phyloP scores from a whole-genome alignment of 2,113 vertebrate genomes.

The Protomyctophum bolini region DNA sequence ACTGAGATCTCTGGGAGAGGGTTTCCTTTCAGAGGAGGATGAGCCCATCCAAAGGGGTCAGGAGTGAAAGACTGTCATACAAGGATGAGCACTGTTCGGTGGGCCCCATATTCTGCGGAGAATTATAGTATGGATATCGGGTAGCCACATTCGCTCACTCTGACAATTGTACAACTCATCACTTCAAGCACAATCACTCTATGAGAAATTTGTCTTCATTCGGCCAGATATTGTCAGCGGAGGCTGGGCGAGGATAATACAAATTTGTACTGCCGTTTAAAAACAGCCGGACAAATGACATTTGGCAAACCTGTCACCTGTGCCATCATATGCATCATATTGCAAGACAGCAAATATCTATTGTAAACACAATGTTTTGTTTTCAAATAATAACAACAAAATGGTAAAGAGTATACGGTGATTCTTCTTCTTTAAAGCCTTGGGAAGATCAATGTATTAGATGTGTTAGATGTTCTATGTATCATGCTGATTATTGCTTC shows the following conservation, averaged over 20 bases:
- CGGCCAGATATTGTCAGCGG: slow-evolving; percentile 13
- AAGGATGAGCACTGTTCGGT: slow-evolving; percentile 60
- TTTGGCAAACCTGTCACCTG: not conserved
- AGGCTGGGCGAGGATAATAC: not conserved
- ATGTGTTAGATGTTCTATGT: too few species aligned
- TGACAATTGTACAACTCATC: slow-evolving; percentile 36
- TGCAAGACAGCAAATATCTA: not conserved
- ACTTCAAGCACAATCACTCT: slow-evolving; percentile 35
- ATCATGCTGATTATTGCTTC: too few species aligned
- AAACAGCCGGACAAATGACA: slow-evolving; percentile 2
- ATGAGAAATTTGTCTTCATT: slow-evolving; percentile 54
- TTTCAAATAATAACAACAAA: too few species aligned
- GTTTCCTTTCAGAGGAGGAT: slow-evolving; percentile 56
- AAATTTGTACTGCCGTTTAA: slow-evolving; percentile 20
- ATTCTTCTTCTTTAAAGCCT: too few species aligned
- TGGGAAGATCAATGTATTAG: too few species aligned
- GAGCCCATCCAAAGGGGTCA: slow-evolving; percentile 51
- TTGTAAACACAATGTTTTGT: too few species aligned
- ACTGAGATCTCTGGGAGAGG: slow-evolving; percentile 60
- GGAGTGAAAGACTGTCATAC: slow-evolving; percentile 62
- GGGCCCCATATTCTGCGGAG: slow-evolving; percentile 29
- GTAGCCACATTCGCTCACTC: slow-evolving; percentile 50
- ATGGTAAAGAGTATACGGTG: too few species aligned
- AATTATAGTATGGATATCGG: slow-evolving; percentile 69
- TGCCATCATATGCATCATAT: not conserved